Evolutionary conservation across 1,140 invertebrate genomes (phyloP), one percentile per base, ranked within the genome.

Genomic region (Anastrepha obliqua): DNA sequence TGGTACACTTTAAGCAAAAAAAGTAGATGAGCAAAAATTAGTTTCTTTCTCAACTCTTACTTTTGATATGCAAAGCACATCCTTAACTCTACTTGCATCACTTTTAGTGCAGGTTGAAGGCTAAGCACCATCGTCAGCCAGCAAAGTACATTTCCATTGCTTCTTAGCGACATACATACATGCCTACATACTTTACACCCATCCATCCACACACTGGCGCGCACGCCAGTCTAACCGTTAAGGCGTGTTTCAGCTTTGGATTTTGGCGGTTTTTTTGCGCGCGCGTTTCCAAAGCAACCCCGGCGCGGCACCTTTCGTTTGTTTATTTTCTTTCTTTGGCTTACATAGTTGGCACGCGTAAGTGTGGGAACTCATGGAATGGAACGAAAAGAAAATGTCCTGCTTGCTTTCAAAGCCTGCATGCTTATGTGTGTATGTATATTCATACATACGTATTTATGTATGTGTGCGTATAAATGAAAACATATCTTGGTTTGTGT

Each of bases 31-130:
- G 29, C 44, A 81, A 70, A 55, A 81, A 15, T 13, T 13, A 81
- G 47, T 55, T 51, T 81, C 17, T 81, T 81, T 81, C 74, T 58
- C 13, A 81, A 81, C 74, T 81, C 74, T 81, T 81, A 81, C 74
- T 51, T 81, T 81, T 81, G 74, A 81, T 81, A 81, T 81, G 74
- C 74, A 81, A 81, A 81, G n/a, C 74, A 29, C 74, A 81, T 51
- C 74, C 74, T 81, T 81, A 81, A 81, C 74, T 81, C 20, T 81
- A 55, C 17, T 81, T 51, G 74, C 74, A 81, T 55, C 74, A 81
- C 74, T 55, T 51, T 81, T 81, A 13, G n/a, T 29, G 74, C 44
- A 81, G 74, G 44, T 81, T 81, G 74, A 81, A 81, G 47, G 74
- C 74, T 81, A 55, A 81, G 74, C 44, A 81, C 20, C 39, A 74